Evolutionary conservation across 92 coral and sea anemone species (phyloP).

Genomic region (Nematostella vectensis): DNA sequence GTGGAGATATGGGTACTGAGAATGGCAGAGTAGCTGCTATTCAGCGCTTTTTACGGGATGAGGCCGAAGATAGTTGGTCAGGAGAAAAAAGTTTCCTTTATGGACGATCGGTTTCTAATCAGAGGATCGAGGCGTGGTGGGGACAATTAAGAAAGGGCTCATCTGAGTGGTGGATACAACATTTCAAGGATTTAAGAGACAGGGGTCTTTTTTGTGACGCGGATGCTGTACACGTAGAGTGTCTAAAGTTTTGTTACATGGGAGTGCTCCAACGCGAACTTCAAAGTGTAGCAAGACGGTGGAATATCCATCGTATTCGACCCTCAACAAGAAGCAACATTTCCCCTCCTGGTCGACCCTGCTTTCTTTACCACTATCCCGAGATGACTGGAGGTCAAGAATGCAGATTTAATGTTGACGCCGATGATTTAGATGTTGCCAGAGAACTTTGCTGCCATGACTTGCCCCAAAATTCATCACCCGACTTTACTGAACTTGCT

Average conservation of each 20-base stretch:
- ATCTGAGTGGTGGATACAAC: conserved; percentile 47
- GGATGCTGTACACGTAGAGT: conserved; percentile 31
- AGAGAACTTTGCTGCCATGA: background rate
- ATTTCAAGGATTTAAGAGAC: conserved; percentile 45
- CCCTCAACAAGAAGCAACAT: conserved; percentile 23
- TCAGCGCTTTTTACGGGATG: conserved; percentile 56
- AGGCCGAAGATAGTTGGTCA: conserved; percentile 42
- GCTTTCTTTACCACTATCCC: background rate
- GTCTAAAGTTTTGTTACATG: conserved; percentile 45
- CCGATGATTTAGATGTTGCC: background rate
- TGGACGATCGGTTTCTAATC: conserved; percentile 47
- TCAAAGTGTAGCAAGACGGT: conserved; percentile 33
- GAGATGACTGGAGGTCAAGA: background rate
- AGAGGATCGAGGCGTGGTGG: conserved; percentile 58
- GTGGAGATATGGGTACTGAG: conserved; percentile 57
- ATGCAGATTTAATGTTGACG: background rate
- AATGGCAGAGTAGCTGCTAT: conserved; percentile 50
- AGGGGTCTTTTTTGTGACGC: conserved; percentile 29
- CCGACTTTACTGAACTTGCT: background rate
- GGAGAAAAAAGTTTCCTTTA: conserved; percentile 47
- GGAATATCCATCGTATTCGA: conserved; percentile 41
- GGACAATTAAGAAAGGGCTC: conserved; percentile 14
- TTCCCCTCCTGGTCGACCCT: conserved; percentile 21
- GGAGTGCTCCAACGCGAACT: conserved; percentile 30
- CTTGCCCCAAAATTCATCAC: background rate